Conservation (phyloP, 2,113 vertebrate species). For the Zingel zingel region DNA sequence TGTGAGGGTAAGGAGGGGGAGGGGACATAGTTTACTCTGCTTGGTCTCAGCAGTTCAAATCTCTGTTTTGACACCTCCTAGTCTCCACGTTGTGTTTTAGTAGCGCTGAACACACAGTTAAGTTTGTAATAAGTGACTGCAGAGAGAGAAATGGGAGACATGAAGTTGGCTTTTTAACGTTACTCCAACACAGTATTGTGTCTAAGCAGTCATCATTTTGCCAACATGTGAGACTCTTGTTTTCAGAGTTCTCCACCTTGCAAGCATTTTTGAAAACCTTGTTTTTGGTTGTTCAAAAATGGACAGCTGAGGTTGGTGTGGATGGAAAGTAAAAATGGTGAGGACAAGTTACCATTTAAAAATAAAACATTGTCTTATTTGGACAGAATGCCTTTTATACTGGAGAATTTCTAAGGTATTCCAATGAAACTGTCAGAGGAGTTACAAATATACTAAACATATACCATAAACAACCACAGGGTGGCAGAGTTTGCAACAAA, state of each 20-base stretch:
- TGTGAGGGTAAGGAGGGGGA: constrained; percentile 85
- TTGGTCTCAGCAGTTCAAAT: neutral
- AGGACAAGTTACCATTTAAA: neutral
- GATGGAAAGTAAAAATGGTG: neutral
- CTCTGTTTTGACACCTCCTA: neutral
- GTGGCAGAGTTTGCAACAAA: constrained; percentile 68
- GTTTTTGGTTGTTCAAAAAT: neutral
- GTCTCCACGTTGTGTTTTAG: neutral
- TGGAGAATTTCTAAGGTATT: neutral
- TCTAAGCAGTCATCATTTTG: neutral
- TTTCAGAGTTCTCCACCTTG: neutral
- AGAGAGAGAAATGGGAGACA: neutral
- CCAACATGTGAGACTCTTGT: neutral
- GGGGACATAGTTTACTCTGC: neutral
- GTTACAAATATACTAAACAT: constrained; percentile 1
- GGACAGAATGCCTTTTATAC: neutral
- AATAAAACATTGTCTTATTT: neutral
- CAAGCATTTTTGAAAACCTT: neutral
- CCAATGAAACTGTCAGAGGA: neutral
- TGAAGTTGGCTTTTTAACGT: neutral
- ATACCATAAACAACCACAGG: constrained; percentile 69
- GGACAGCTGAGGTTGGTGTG: neutral
- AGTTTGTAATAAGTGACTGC: neutral
- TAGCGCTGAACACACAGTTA: neutral
- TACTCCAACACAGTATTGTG: neutral